phyloP scores from a whole-genome alignment of 2,888 invertebrate genomes.

The Leucoptera coffeella region DNA sequence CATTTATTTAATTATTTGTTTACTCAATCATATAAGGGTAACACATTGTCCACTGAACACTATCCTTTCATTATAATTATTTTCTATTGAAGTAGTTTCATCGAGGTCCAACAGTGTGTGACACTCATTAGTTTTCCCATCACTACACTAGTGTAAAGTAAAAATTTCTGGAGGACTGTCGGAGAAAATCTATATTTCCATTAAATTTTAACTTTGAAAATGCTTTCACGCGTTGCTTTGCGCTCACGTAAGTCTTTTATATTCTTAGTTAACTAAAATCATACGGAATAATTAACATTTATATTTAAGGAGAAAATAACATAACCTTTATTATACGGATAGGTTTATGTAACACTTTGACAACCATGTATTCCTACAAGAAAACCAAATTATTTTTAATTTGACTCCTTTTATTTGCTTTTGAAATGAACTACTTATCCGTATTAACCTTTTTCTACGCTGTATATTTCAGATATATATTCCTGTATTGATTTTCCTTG shows the following conservation, averaged over 20 bases:
- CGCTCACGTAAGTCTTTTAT: conserved; percentile 61
- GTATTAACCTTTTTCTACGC: too few species aligned
- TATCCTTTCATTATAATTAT: too few species aligned
- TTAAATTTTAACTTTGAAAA: conserved; percentile 32
- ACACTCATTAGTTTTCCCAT: too few species aligned
- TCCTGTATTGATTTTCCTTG: too few species aligned
- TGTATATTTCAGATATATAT: too few species aligned
- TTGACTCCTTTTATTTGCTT: too few species aligned
- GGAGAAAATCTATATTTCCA: conserved; percentile 14
- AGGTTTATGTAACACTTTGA: conserved; percentile 48
- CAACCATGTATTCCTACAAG: conserved; percentile 15
- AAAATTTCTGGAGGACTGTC: conserved; percentile 17
- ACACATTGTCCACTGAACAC: too few species aligned
- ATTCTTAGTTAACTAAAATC: conserved; percentile 7
- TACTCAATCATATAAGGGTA: too few species aligned
- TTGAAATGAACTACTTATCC: background rate
- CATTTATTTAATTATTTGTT: too few species aligned
- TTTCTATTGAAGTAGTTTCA: too few species aligned
- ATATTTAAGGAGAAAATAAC: conserved; percentile 9
- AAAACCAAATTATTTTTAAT: too few species aligned
- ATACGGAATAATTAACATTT: background rate
- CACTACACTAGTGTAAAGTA: background rate
- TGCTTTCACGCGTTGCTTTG: conserved; percentile 64
- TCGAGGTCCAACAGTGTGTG: too few species aligned
- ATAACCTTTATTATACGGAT: conserved; percentile 18